A percentile compares a stretch with the other conserved stretches of the same genome.
Evolutionary conservation across 2,113 vertebrate genomes (phyloP).

Genomic region (Etheostoma spectabile): DNA sequence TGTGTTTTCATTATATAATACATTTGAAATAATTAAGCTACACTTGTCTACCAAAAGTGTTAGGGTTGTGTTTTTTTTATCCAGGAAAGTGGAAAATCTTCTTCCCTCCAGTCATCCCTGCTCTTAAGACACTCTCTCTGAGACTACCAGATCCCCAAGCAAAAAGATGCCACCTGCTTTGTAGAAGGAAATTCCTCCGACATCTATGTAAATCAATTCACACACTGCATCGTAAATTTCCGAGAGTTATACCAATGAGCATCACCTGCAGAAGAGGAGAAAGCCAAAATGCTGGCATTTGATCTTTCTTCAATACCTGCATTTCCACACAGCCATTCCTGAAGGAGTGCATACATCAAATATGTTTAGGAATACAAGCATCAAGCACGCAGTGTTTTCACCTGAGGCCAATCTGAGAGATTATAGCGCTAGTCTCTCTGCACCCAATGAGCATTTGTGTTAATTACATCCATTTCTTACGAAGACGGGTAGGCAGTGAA

Average conservation of each 20-base stretch:
- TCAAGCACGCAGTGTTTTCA: constrained; percentile 5
- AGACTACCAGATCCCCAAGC: constrained; percentile 20
- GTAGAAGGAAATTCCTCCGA: constrained; percentile 42
- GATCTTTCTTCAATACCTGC: constrained; percentile 27
- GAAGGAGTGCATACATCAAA: constrained; percentile 21
- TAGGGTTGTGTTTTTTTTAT: too few relatives aligned
- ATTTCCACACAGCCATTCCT: constrained; percentile 4
- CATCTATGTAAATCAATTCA: constrained; percentile 55
- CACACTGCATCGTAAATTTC: constrained; percentile 50
- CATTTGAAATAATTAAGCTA: too few relatives aligned
- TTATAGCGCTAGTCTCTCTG: background rate
- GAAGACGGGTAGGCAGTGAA: background rate
- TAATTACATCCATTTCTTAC: constrained; percentile 18
- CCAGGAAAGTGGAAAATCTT: constrained; percentile 7
- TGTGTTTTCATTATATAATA: too few relatives aligned
- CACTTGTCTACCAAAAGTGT: too few relatives aligned
- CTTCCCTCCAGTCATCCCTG: constrained; percentile 34
- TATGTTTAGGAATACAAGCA: constrained; percentile 21
- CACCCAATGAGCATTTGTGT: constrained; percentile 25
- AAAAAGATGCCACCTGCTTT: background rate
- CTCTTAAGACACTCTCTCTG: constrained; percentile 49
- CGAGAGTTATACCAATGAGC: constrained; percentile 18
- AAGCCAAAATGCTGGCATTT: constrained; percentile 22
- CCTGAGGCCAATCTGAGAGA: constrained; percentile 29
- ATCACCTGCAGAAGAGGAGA: constrained; percentile 39